Evolutionary conservation across 2,888 invertebrate species (phyloP), one percentile per base, ranked within the genome.

Genomic region (Oxystoma pomonae): DNA sequence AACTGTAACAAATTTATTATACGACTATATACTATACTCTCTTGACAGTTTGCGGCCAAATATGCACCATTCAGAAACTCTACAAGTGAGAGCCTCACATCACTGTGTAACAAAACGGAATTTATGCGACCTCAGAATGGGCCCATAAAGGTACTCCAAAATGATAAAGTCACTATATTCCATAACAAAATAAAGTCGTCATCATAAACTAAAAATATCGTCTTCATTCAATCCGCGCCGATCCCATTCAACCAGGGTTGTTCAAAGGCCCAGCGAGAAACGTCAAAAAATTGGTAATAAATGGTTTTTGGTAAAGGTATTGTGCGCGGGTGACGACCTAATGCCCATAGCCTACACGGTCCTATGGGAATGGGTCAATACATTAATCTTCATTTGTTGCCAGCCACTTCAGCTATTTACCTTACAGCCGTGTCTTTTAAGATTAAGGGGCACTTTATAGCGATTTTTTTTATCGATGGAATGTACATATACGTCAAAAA

Each of bases 331-430:
- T n/a, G n/a, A n/a, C 66, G 71, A 68, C 65, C 63, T n/a, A 17
- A 66, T 59, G 62, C 59, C 58, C 67, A 65, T 59, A 62, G 65
- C 66, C 70, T 60, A 59, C 69, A 64, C 62, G 71, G 69, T 72
- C 75, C 74, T 74, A 72, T 76, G 76, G 76, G 76, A 77, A 76
- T 73, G 68, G 72, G 72, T 72, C 68, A 69, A 65, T 71, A 74
- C 78, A 78, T 79, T 78, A 78, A 79, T 79, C 79, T 79, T 79
- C 77, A 79, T 79, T 79, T 79, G 79, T 79, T 79, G 75, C 76
- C 79, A 73, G 71, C 78, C 78, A 78, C 78, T 79, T 78, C 75
- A 77, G n/a, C n/a, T n/a, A n/a, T n/a, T n/a, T n/a, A n/a, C n/a
- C n/a, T n/a, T n/a, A n/a, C n/a, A n/a, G n/a, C n/a, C n/a, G n/a